Conservation (phyloP, 1,140 invertebrate species). For the Papilio glaucus region DNA sequence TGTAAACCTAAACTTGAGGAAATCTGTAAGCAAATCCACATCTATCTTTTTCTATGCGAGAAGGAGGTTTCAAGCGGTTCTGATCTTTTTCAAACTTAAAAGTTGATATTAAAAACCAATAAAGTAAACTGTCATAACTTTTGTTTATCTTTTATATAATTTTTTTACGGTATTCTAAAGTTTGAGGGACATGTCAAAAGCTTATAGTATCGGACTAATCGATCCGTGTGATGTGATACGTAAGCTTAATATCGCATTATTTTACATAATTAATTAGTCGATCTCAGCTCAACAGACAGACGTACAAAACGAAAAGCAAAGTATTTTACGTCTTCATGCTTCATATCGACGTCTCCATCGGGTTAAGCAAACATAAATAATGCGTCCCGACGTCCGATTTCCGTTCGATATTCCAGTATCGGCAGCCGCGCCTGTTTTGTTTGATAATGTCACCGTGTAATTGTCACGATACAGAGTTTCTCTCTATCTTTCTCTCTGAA, state of each 20-base stretch:
- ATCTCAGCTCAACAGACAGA: conserved; percentile 59
- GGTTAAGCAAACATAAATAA: conserved; percentile 71
- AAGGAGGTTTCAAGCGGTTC: too few relatives aligned
- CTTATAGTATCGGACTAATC: conserved; percentile 42
- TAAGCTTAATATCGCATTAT: conserved; percentile 79
- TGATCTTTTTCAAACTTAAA: too few relatives aligned
- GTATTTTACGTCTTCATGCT: conserved; percentile 65
- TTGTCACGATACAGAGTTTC: too few relatives aligned
- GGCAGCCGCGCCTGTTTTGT: conserved; percentile 24
- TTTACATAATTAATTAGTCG: conserved; percentile 80
- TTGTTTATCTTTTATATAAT: too few relatives aligned
- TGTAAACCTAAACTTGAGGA: too few relatives aligned
- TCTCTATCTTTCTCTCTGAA: too few relatives aligned
- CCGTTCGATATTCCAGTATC: conserved; percentile 54
- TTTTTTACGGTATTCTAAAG: conserved; percentile 1
- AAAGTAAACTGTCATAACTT: neutral
- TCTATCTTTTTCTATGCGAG: too few relatives aligned
- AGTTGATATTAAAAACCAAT: neutral
- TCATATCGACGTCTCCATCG: conserved; percentile 72
- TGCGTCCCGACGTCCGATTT: conserved; percentile 69
- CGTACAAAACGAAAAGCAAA: conserved; percentile 75
- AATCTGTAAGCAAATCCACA: too few relatives aligned
- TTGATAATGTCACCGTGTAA: too few relatives aligned
- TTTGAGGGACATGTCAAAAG: neutral
- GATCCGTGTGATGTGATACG: conserved; percentile 68